phyloP scores from a whole-genome alignment of 2,113 vertebrate genomes.

The Scopus umbretta region DNA sequence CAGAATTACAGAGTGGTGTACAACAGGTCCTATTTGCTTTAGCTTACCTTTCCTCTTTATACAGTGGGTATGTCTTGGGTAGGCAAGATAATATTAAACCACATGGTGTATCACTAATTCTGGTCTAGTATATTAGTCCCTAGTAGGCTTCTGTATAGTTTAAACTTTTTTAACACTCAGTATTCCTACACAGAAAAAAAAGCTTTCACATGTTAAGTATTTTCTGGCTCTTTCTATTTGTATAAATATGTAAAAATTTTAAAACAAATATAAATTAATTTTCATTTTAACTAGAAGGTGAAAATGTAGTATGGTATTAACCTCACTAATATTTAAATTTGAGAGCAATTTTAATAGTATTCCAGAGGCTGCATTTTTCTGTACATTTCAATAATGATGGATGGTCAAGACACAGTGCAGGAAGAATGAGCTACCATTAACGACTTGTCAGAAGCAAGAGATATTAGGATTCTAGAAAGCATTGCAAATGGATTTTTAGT shows the following conservation, averaged over 20 bases:
- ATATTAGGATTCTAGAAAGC: constrained; percentile 25
- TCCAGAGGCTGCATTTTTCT: constrained; percentile 22
- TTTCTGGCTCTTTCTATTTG: neutral
- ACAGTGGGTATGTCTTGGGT: neutral
- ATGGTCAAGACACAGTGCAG: neutral
- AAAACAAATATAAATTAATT: neutral
- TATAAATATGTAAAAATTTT: neutral
- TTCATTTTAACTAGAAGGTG: neutral
- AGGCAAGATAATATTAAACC: neutral
- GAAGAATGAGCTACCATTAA: neutral
- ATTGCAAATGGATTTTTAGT: constrained; percentile 32
- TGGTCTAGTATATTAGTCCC: neutral
- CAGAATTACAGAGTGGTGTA: neutral
- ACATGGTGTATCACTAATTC: neutral
- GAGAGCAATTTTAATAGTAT: neutral
- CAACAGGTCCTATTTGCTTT: neutral
- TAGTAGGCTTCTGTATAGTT: neutral
- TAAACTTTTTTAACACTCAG: neutral
- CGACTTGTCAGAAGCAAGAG: neutral
- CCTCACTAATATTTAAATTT: constrained; percentile 25
- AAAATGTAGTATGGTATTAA: neutral
- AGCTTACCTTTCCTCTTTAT: neutral
- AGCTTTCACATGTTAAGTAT: neutral
- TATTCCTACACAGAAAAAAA: neutral
- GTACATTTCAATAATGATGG: constrained; percentile 35